These are phyloP conservation scores for Agriopis aurantiaria DNA, from an alignment of 2,888 invertebrate genomes.

Conservation along the genomic window DNA sequence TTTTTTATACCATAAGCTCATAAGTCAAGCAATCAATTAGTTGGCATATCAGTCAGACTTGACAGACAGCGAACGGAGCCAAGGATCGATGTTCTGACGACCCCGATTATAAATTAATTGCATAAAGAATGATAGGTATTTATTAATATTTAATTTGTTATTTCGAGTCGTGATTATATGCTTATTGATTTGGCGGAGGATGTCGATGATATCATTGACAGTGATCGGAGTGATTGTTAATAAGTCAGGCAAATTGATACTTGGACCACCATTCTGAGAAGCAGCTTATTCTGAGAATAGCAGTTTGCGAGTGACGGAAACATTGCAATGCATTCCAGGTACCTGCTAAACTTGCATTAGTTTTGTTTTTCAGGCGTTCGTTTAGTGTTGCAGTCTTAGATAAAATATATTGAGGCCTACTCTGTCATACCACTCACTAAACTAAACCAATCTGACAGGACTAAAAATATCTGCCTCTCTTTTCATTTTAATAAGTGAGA, in stretches of 20 bases:
- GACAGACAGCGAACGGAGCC: conserved; percentile 55
- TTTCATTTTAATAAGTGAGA: too few species aligned
- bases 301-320: not conserved
- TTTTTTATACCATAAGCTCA: conserved; percentile 65
- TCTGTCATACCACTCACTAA: too few species aligned
- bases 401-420: too few species aligned
- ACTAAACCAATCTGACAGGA: too few species aligned
- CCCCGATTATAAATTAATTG: conserved; percentile 53
- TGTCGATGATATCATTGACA: conserved; percentile 34
- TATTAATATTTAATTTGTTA: conserved; percentile 58
- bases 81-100: conserved; percentile 44
- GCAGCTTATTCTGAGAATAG: not conserved
- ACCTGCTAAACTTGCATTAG: too few species aligned
- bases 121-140: conserved; percentile 52
- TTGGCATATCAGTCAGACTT: conserved; percentile 64
- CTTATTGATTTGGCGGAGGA: conserved; percentile 46
- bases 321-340: not conserved
- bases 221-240: conserved; percentile 3
- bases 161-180: conserved; percentile 50
- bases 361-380: too few species aligned
- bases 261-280: conserved; percentile 11
- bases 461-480: too few species aligned
- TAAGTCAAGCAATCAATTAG: conserved; percentile 81
- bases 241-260: not conserved
- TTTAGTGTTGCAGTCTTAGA: too few species aligned